Evolutionary conservation across 1,140 invertebrate genomes (phyloP), one percentile per base, ranked within the genome.

Genomic region (Leucophenga varia): DNA sequence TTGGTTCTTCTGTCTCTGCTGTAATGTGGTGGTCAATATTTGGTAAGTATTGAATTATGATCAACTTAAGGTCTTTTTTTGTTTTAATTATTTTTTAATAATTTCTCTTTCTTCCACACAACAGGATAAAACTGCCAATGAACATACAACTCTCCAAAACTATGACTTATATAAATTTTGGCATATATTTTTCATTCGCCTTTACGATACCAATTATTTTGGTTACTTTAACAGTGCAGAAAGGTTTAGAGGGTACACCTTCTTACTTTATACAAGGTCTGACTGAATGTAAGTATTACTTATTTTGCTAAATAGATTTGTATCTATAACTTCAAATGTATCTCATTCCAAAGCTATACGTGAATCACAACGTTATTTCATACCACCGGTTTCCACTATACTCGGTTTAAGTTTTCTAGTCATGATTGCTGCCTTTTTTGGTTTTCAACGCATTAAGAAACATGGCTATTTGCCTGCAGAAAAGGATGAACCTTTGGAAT

Each of bases 241-340:
- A 74, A 14, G 67, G 71, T 5, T 35, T 74, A 10, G 71, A 51
- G 0, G 71, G 71, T 22, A 74, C 72, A 68, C 71, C 71, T 0
- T 74, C 71, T 3, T 74, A 74, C 35, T 74, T 74, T 32, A 43
- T 61, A n/a, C 71, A 74, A 30, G 71, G 71, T 1, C 55, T 72
- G 2, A 74, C 67, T 1, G 71, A 72, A 55, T 74, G 54, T 56
- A 47, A 34, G 46, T 55, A 21, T 40, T 30, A 34, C 9, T 22
- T n/a, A 25, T 25, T 25, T 25, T n/a, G n/a, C n/a, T n/a, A n/a
- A 20, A 10, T 22, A 36, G 28, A 19, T 36, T 6, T 1, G 20
- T n/a, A 39, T 39, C 18, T 17, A 1, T 18, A 13, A 18, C 13
- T 44, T 36, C 4, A 20, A 34, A 34, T 44, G 3, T n/a, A n/a